Evolutionary conservation across 2,888 invertebrate species (phyloP), one percentile per base, ranked within the genome.

Genomic region (Dolichomitus sp.): DNA sequence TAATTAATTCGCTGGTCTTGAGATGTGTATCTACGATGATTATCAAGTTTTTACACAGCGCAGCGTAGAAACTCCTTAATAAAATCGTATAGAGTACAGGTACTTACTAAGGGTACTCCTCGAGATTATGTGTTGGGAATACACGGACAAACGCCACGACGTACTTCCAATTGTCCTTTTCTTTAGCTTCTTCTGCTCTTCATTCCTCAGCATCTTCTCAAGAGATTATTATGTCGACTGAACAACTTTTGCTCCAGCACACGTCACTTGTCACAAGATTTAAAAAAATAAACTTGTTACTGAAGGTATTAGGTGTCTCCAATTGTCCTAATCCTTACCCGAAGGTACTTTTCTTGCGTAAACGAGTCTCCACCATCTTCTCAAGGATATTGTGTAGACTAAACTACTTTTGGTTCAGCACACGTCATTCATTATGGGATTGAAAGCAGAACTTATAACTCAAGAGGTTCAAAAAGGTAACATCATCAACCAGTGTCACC

Each of bases 21-120:
- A 69, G 74, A 65, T 59, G 19, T 42, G 37, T 72, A 81, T 74
- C 69, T 12, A 59, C 12, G 54, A 73, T 74, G 57, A 70, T 78
- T 50, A 48, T 61, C 4, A 40, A 78, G 37, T 69, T 78, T 78
- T 37, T 61, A 30, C 23, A 33, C 2, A 14, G 30, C n/a, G 33
- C 23, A n/a, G n/a, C 2, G 30, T 19, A 5, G 11, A 52, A 19
- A 50, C 1, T 52, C 6, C 23, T n/a, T 14, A n/a, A 14, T 45
- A 14, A n/a, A 45, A 45, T 14, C 45, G 45, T 45, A 12, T n/a
- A 14, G 11, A 45, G n/a, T n/a, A 14, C n/a, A 14, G 45, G 11
- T 45, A 45, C 45, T 45, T 45, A 45, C 45, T 5, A 4, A 14
- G 14, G n/a, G 45, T 45, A 14, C 4, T 45, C 45, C n/a, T 14